Conservation (phyloP, 2,113 vertebrate species). For the Eulemur macaco region DNA sequence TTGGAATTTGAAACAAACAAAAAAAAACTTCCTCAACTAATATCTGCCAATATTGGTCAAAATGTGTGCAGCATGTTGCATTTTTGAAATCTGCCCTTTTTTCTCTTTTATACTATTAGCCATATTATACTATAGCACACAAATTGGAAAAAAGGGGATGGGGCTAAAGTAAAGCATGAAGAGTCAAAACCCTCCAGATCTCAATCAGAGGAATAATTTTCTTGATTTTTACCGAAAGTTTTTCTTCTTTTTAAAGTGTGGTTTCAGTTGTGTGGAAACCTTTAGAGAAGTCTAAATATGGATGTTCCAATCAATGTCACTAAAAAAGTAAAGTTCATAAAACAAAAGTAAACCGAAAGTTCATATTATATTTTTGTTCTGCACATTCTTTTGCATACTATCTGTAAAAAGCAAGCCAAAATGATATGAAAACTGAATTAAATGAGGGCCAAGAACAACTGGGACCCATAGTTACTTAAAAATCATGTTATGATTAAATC, state of each 20-base stretch:
- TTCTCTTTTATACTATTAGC: not conserved
- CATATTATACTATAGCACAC: not conserved
- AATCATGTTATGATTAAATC: constrained; percentile 63
- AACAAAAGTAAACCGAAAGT: not conserved
- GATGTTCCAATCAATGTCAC: constrained; percentile 40
- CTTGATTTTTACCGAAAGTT: not conserved
- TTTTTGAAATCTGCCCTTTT: not conserved
- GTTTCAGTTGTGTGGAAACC: constrained; percentile 52
- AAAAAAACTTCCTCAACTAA: not conserved
- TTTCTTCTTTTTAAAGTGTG: not conserved
- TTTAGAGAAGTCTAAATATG: constrained; percentile 64
- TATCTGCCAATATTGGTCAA: not conserved
- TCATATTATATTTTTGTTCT: constrained; percentile 51
- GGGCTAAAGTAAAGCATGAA: not conserved
- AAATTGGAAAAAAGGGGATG: not conserved
- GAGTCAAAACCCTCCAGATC: not conserved
- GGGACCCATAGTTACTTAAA: constrained; percentile 73
- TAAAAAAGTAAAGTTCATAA: not conserved
- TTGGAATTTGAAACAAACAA: not conserved
- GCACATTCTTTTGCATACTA: constrained; percentile 16
- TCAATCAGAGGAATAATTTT: not conserved
- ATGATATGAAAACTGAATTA: constrained; percentile 72
- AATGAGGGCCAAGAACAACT: constrained; percentile 68
- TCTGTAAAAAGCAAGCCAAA: constrained; percentile 68
- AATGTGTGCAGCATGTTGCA: not conserved